Conservation (phyloP, 2,888 invertebrate genomes). For the Pristionchus exspectatus region DNA sequence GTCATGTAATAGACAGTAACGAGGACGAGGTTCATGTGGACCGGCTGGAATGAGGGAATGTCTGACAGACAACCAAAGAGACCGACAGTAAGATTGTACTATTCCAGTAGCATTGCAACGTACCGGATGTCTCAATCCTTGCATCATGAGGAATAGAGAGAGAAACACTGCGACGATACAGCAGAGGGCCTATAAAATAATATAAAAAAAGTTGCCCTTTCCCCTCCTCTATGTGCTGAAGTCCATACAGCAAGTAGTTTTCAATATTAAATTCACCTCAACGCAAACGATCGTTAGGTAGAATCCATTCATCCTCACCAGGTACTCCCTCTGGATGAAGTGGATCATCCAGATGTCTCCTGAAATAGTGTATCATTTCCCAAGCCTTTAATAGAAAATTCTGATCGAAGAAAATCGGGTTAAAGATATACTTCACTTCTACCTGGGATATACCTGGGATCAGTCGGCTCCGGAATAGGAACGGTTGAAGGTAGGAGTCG, state of each 20-base stretch:
- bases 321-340: background rate
- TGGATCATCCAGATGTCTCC: constrained; percentile 15
- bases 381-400: too few species aligned
- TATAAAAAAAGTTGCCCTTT: too few species aligned
- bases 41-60: constrained; percentile 30
- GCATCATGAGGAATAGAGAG: background rate
- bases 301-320: background rate
- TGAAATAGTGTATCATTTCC: background rate
- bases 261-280: background rate
- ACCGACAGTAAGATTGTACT: too few species aligned
- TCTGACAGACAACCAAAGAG: too few species aligned
- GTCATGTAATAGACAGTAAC: background rate
- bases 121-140: background rate
- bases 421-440: too few species aligned
- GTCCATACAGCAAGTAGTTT: too few species aligned
- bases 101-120: too few species aligned
- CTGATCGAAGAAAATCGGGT: too few species aligned
- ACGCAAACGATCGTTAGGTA: background rate
- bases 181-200: background rate
- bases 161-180: background rate
- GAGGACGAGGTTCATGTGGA: background rate
- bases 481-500: background rate
- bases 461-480: background rate
- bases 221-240: too few species aligned
- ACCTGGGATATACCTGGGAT: background rate